These are phyloP conservation scores for Etia nguti DNA, from an alignment of 2,113 vertebrate species.

Conservation along the genomic window DNA sequence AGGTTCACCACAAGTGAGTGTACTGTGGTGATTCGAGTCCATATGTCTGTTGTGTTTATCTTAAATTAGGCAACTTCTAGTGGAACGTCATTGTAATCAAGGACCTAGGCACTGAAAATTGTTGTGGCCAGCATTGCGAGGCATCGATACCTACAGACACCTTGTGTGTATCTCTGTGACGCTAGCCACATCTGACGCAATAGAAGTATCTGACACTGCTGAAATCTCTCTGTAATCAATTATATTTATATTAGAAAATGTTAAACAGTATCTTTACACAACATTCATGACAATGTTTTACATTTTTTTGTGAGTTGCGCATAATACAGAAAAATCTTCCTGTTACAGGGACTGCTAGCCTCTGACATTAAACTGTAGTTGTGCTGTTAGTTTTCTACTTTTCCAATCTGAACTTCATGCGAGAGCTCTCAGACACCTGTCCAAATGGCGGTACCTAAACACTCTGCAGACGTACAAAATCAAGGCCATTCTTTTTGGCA, in stretches of 20 bases:
- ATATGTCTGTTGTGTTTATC: not conserved
- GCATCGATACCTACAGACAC: not conserved
- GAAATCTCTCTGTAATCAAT: not conserved
- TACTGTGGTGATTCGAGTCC: not conserved
- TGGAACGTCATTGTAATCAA: not conserved
- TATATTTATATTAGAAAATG: not conserved
- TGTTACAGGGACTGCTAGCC: not conserved
- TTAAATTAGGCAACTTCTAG: not conserved
- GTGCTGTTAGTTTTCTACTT: not conserved
- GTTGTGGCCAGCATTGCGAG: not conserved
- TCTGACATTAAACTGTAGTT: not conserved
- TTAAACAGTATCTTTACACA: not conserved
- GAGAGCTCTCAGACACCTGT: conserved; percentile 32
- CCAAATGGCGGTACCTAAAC: conserved; percentile 7
- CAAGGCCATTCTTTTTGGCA: conserved; percentile 46
- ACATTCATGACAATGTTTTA: not conserved
- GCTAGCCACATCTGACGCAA: not conserved
- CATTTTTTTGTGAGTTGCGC: not conserved
- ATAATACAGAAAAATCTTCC: not conserved
- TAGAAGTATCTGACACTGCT: not conserved
- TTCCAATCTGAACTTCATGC: not conserved
- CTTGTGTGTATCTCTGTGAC: not conserved
- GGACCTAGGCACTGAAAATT: not conserved
- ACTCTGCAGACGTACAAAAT: conserved; percentile 33
- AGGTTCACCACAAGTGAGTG: not conserved